Evolutionary conservation across 2,888 invertebrate species (phyloP), one percentile per base, ranked within the genome.

Genomic region (Drosophila anomalata): DNA sequence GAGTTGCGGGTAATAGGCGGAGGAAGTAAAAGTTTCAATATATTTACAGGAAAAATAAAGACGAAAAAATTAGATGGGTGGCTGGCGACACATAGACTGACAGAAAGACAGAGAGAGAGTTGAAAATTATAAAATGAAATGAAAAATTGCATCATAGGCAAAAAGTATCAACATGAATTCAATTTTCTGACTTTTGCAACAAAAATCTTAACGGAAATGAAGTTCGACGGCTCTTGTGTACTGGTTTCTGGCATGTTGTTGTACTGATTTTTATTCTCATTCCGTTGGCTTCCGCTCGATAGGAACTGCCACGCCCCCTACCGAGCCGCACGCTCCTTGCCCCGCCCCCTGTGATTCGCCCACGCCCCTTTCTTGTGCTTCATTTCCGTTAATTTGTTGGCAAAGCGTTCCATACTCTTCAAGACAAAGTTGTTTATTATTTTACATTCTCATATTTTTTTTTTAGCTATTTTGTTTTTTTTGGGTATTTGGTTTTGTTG

Each of bases 331-430:
- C 22, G 44, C 44, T 55, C 39, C 44, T 20, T 14, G 41, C 36
- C 50, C 17, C 73, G 54, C 63, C 68, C 75, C 75, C 62, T 68
- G 39, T 54, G 42, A 9, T 42, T 42, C 9, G 65, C 60, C 62
- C 68, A 69, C 62, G 72, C 77, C 79, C 75, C 75, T 75, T 75
- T 77, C 58, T 73, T 73, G 73, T 68, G 68, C 77, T 87, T 90
- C 90, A 90, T 90, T 90, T 90, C 90, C 90, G 89, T 90, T 90
- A 90, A 90, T 85, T 90, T 90, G 90, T 90, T 90, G 81, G 77
- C 90, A 88, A 79, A 80, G 90, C 90, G 90, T 83, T 90, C 90
- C 79, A 90, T 90, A 90, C 90, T 90, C 90, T 90, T 90, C 90
- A 90, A 90, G 90, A 90, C 90, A 90, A 90, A 90, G 90, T 86